These are phyloP conservation scores for human DNA, from an alignment of 2,113 vertebrate species.

Conservation along the genomic window DNA sequence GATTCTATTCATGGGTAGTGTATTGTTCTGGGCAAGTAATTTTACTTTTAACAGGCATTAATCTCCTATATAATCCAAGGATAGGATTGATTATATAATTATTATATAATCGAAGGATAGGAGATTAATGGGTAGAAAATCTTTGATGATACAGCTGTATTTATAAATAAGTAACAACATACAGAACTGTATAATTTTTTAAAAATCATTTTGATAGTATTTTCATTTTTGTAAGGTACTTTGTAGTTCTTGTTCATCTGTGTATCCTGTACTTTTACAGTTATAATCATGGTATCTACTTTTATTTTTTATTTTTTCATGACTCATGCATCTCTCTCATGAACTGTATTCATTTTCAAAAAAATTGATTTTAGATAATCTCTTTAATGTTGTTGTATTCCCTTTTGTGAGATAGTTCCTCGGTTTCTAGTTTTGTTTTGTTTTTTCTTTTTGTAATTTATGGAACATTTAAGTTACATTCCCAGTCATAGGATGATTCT, in stretches of 20 bases:
- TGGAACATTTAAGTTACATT: neutral
- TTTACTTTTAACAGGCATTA: neutral
- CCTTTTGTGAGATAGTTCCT: neutral
- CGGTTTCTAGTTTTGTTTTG: neutral
- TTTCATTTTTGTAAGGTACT: neutral
- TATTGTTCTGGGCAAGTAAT: neutral
- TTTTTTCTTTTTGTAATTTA: neutral
- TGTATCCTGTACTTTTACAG: neutral
- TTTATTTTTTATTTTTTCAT: neutral
- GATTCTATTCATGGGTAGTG: neutral
- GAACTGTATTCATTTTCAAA: neutral
- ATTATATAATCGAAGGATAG: neutral
- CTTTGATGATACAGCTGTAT: neutral
- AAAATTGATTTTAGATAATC: neutral
- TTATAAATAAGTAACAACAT: neutral
- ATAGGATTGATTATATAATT: neutral
- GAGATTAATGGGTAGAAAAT: neutral
- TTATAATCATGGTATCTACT: neutral
- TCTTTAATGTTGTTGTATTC: neutral
- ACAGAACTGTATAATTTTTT: neutral
- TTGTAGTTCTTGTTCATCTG: neutral
- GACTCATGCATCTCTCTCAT: neutral
- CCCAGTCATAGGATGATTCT: neutral
- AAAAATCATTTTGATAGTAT: neutral
- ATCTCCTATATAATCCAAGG: neutral